Conservation (phyloP, 1,140 invertebrate genomes). For the Halyomorpha halys region DNA sequence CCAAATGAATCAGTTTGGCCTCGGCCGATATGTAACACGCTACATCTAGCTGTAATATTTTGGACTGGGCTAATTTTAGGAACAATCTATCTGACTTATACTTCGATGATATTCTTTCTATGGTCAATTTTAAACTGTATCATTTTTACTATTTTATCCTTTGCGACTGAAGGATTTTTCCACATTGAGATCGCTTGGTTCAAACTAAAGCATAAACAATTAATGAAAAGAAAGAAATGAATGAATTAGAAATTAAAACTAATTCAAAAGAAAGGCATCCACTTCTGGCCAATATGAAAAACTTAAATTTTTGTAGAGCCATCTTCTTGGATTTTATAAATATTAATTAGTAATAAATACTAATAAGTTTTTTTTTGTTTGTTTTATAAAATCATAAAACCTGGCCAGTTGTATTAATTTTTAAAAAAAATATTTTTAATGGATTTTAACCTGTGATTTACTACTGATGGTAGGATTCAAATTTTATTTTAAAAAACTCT, state of each 20-base stretch:
- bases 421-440: too few relatives aligned
- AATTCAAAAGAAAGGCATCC: too few relatives aligned
- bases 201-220: constrained; percentile 6
- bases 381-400: too few relatives aligned
- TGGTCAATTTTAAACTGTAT: constrained; percentile 40
- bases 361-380: too few relatives aligned
- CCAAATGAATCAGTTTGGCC: constrained; percentile 30
- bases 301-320: too few relatives aligned
- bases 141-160: constrained; percentile 41
- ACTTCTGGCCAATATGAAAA: too few relatives aligned
- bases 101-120: constrained; percentile 39
- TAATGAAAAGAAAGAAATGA: neutral
- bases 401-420: too few relatives aligned
- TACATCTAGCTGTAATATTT: constrained; percentile 43
- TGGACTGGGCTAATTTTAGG: constrained; percentile 42
- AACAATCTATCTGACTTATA: constrained; percentile 38
- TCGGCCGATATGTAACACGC: constrained; percentile 35
- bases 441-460: too few relatives aligned
- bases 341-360: too few relatives aligned
- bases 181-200: constrained; percentile 41
- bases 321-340: too few relatives aligned
- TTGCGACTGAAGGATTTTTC: constrained; percentile 43
- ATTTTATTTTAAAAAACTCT: too few relatives aligned
- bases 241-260: neutral
- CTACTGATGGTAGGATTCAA: too few relatives aligned